Conservation (phyloP, 2,113 vertebrate species). For the Vidua macroura region DNA sequence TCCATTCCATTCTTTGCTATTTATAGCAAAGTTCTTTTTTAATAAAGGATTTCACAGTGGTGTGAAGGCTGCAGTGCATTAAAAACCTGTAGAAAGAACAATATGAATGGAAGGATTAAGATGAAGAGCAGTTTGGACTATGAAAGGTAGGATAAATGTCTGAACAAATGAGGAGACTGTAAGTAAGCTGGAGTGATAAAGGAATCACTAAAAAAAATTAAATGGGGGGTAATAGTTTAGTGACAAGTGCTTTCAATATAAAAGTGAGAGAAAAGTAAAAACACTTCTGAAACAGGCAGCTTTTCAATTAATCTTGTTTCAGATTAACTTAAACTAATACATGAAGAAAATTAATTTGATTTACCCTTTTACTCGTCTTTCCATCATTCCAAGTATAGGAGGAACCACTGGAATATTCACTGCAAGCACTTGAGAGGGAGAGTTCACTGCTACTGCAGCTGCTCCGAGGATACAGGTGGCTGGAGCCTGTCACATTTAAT, state of each 20-base stretch:
- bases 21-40: constrained; percentile 4
- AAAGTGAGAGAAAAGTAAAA: not conserved
- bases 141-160: constrained; percentile 6
- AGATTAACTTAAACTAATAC: not conserved
- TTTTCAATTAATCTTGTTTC: not conserved
- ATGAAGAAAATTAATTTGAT: not conserved
- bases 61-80: not conserved
- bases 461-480: constrained; percentile 80
- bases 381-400: constrained; percentile 89
- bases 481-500: constrained; percentile 71
- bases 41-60: not conserved
- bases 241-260: not conserved
- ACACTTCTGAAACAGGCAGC: not conserved
- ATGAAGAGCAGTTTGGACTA: constrained; percentile 1
- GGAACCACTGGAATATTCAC: constrained; percentile 91
- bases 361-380: constrained; percentile 84
- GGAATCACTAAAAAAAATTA: not conserved
- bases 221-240: not conserved
- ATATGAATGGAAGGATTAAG: constrained; percentile 20
- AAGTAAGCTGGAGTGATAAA: not conserved
- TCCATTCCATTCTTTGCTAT: not conserved
- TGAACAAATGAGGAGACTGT: not conserved
- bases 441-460: constrained; percentile 91
- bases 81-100: constrained; percentile 10
- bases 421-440: constrained; percentile 91